Base-by-base conservation (phyloP, 35 echinoderm and acorn worm species). In the Acanthaster planci region DNA sequence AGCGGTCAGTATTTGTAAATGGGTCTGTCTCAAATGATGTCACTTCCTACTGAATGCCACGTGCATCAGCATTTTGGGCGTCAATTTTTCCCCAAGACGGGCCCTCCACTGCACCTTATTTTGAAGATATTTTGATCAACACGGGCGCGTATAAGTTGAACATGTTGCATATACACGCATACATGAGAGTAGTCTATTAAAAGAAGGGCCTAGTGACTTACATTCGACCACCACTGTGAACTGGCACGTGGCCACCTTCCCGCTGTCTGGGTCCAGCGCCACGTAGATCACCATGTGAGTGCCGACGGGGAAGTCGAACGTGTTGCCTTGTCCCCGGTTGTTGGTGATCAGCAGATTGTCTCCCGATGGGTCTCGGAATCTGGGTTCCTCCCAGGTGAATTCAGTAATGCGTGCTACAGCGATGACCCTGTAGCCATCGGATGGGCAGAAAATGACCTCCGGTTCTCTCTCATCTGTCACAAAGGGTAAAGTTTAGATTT, bases 261-360 rank as follows among this genome's bases (percentile, higher is more conserved):
- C 80, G 32, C 83, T 89, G 78, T 89, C 87, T 5, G 59, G 42
- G 32, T 89, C 81, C 40, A n/a, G 39, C 23, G 87, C 87, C n/a
- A n/a, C 55, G 42, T 89, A 89, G 8, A 51, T 72, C 18, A 89
- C 80, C 30, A 52, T 37, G 75, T 89, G 87, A 9, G 37, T 42
- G 15, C 87, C 87, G 39, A 54, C 44, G 9, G 87, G 34, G 27
- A 89, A 55, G 18, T 26, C 47, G 12, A 58, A 55, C 38, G 37
- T 38, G 30, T 81, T 31, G 12, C 64, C 64, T 17, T 37, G 44
- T 9, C 67, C 87, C 82, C 39, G 38, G 60, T 83, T 84, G 36
- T 57, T 83, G 27, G 53, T 89, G 56, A 84, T 89, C 22, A 67
- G 37, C 14, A 89, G 32, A 37, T 60, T 22, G 42, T 83, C 80